Percentiles rank a stretch among this genome's conserved stretches.
Evolutionary conservation across 2,797 vertebrate genomes (phyloP).

Genomic region (Potorous gilbertii): DNA sequence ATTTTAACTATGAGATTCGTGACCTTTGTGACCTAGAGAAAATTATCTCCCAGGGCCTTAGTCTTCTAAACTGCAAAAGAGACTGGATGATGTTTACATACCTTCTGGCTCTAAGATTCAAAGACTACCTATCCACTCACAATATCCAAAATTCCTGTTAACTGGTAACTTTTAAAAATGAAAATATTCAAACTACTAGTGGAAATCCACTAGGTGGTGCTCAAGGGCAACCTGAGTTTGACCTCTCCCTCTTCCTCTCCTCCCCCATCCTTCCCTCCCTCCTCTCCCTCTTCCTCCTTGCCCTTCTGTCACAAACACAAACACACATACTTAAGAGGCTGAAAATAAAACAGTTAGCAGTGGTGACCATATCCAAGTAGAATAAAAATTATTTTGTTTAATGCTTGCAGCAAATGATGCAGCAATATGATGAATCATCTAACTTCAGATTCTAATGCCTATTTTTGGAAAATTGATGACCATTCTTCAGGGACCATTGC

Average conservation of each 20-base stretch:
- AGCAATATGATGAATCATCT: fast-evolving
- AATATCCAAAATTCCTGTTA: background rate
- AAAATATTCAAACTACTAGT: fast-evolving
- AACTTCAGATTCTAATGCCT: fast-evolving
- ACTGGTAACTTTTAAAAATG: background rate
- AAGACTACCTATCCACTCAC: background rate
- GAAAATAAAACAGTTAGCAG: background rate
- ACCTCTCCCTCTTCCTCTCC: background rate
- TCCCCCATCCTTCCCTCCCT: background rate
- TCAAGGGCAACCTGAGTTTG: background rate
- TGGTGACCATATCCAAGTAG: background rate
- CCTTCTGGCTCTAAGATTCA: background rate
- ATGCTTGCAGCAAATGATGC: fast-evolving
- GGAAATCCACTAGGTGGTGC: conserved; percentile 76
- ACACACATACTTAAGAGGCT: background rate
- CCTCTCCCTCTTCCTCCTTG: no score
- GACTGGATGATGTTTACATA: background rate
- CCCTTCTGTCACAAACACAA: no score
- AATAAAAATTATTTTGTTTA: background rate
- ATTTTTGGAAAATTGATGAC: fast-evolving
- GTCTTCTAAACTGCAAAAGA: background rate
- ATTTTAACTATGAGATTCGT: background rate
- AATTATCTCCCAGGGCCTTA: background rate
- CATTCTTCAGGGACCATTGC: background rate
- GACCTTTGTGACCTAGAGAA: background rate